These are phyloP conservation scores for Eriosoma lanigerum DNA, from an alignment of 1,140 invertebrate genomes.

Conservation along the genomic window DNA sequence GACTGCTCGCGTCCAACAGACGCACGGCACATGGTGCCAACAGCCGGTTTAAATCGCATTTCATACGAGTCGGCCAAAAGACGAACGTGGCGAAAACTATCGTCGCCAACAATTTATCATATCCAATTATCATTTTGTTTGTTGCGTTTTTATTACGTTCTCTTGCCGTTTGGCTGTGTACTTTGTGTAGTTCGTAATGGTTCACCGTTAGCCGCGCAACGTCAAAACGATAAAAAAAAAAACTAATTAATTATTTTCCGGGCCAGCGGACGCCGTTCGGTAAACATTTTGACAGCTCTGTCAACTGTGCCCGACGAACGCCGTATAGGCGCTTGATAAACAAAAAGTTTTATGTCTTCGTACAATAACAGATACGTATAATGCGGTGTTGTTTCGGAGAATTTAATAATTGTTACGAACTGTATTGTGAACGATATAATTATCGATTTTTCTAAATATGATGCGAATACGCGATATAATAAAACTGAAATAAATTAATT, in stretches of 20 bases:
- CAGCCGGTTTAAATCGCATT: background rate
- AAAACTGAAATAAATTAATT: too few species aligned
- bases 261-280: background rate
- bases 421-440: too few species aligned
- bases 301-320: too few species aligned
- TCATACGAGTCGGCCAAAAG: too few species aligned
- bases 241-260: constrained; percentile 11
- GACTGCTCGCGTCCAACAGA: background rate
- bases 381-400: too few species aligned
- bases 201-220: background rate
- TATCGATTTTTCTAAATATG: too few species aligned
- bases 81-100: background rate
- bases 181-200: background rate
- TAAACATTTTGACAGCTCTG: background rate
- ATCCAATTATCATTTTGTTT: background rate
- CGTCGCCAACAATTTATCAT: too few species aligned
- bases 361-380: too few species aligned
- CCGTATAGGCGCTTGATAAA: too few species aligned
- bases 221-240: constrained; percentile 5
- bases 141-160: background rate
- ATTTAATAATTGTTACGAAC: too few species aligned
- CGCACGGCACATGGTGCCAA: background rate
- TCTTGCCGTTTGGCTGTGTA: background rate
- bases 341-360: too few species aligned
- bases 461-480: too few species aligned